phyloP scores from a whole-genome alignment of 2,113 vertebrate genomes.

The Xerus inauris region DNA sequence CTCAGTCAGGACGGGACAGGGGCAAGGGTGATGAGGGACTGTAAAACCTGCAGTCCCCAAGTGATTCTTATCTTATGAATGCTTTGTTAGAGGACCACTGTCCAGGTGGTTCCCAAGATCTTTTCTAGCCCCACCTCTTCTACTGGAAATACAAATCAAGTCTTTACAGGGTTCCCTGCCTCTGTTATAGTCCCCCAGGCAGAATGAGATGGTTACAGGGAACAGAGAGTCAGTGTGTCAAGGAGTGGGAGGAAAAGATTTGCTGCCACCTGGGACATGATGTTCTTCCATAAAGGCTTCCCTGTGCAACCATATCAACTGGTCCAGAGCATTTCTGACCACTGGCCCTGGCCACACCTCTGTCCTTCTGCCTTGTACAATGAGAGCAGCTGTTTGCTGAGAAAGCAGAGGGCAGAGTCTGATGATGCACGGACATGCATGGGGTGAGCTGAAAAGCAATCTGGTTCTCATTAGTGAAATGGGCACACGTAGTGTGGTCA shows the following conservation, averaged over 20 bases:
- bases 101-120: not conserved
- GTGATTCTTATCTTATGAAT: not conserved
- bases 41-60: not conserved
- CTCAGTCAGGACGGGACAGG: not conserved
- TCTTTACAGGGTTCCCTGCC: not conserved
- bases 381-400: not conserved
- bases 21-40: not conserved
- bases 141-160: not conserved
- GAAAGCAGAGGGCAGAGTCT: slow-evolving; percentile 16
- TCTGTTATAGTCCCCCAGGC: not conserved
- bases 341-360: not conserved
- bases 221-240: not conserved
- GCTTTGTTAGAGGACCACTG: not conserved
- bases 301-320: rapidly evolving
- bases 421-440: rapidly evolving
- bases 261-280: not conserved
- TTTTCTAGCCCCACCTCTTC: not conserved
- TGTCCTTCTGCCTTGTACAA: not conserved
- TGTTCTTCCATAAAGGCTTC: not conserved
- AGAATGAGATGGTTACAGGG: not conserved
- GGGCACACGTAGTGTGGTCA: not conserved
- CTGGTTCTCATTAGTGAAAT: not conserved
- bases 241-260: not conserved
- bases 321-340: not conserved
- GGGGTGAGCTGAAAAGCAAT: not conserved